A percentile compares a stretch with the other conserved stretches of the same genome.
Evolutionary conservation across 2,113 vertebrate species (phyloP).

Genomic region (human): GRCh38 chr3:60073001-60073500

Average conservation of each 20-base stretch:
- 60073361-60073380: background rate
- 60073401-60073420: background rate
- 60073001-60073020: background rate
- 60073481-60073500: background rate
- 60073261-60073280: background rate
- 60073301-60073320: background rate
- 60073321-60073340: background rate
- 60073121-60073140: conserved; percentile 71
- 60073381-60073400: background rate
- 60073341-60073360: background rate
- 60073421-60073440: background rate
- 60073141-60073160: conserved; percentile 51
- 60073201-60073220: conserved; percentile 54
- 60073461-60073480: background rate
- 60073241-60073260: background rate
- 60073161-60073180: conserved; percentile 74
- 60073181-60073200: conserved; percentile 50
- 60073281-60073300: background rate
- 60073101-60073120: conserved; percentile 78
- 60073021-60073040: conserved; percentile 19
- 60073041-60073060: conserved; percentile 33
- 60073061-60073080: conserved; percentile 56
- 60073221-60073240: conserved; percentile 21
- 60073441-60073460: background rate
- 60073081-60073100: conserved; percentile 75